Evolutionary conservation across 2,797 vertebrate species (phyloP).

Genomic region (Macropodus opercularis): DNA sequence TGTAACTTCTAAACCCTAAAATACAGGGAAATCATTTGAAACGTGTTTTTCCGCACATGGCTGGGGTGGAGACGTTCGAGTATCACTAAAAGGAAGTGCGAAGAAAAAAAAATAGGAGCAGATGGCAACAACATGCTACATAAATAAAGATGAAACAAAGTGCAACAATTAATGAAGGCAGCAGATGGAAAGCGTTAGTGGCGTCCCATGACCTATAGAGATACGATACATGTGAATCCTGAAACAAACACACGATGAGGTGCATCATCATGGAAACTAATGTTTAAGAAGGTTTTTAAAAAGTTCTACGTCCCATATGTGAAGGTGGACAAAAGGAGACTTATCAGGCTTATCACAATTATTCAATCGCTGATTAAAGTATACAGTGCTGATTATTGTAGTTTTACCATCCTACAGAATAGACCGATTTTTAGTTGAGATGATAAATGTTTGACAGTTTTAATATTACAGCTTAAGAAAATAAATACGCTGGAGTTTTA

Average conservation of each 20-base stretch:
- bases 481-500: not conserved
- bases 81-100: not conserved
- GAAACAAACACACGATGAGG: not conserved
- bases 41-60: not conserved
- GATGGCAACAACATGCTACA: slow-evolving; percentile 6
- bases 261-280: not conserved
- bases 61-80: not conserved
- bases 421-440: not conserved
- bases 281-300: too few species aligned
- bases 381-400: too few species aligned
- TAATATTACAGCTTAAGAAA: too few species aligned
- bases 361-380: too few species aligned
- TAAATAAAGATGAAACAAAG: slow-evolving; percentile 6
- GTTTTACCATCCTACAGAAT: not conserved
- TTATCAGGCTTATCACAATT: too few species aligned
- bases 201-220: not conserved
- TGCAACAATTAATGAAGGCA: slow-evolving; percentile 14
- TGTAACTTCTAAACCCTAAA: too few species aligned
- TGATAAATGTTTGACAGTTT: too few species aligned
- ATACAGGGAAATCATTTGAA: too few species aligned
- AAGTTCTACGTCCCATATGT: too few species aligned
- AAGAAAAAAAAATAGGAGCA: slow-evolving; percentile 6
- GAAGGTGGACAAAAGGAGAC: too few species aligned
- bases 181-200: slow-evolving; percentile 8
- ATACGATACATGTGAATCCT: rapidly evolving